Conservation (phyloP, 2,113 vertebrate species). For the Helogale parvula region DNA sequence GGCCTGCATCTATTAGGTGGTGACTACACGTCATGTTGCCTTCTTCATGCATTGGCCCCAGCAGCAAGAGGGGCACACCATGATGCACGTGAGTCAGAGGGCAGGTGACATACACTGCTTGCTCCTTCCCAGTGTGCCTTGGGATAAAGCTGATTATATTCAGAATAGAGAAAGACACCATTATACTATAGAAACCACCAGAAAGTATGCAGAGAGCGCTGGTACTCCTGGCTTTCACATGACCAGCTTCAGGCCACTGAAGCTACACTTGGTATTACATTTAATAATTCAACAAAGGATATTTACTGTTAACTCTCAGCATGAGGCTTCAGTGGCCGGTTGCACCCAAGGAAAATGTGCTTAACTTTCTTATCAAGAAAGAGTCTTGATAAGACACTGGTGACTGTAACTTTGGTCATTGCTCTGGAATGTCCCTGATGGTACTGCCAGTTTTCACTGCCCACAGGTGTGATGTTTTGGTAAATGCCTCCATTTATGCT, state of each 20-base stretch:
- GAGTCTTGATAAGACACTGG: not conserved
- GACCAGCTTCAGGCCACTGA: not conserved
- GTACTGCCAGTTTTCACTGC: conserved; percentile 43
- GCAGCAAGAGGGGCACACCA: not conserved
- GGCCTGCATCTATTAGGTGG: not conserved
- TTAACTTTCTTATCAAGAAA: conserved; percentile 67
- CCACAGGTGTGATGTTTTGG: conserved; percentile 1
- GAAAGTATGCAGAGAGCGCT: not conserved
- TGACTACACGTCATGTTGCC: not conserved
- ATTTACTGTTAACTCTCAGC: not conserved
- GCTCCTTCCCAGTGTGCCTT: not conserved
- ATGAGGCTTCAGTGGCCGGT: not conserved
- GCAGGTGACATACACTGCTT: not conserved
- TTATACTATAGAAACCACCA: not conserved
- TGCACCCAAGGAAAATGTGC: conserved; percentile 10
- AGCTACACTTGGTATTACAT: not conserved
- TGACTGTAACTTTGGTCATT: conserved; percentile 3
- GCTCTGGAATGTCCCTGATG: conserved; percentile 59
- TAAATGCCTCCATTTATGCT: conserved; percentile 9
- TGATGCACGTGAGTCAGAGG: accelerated
- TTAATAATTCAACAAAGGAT: conserved; percentile 45
- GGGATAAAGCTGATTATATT: not conserved
- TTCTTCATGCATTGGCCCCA: not conserved
- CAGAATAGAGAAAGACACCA: not conserved
- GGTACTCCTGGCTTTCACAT: not conserved